These are phyloP conservation scores for Cyanocitta stelleri DNA, from an alignment of 2,113 vertebrate genomes.

Conservation along the genomic window DNA sequence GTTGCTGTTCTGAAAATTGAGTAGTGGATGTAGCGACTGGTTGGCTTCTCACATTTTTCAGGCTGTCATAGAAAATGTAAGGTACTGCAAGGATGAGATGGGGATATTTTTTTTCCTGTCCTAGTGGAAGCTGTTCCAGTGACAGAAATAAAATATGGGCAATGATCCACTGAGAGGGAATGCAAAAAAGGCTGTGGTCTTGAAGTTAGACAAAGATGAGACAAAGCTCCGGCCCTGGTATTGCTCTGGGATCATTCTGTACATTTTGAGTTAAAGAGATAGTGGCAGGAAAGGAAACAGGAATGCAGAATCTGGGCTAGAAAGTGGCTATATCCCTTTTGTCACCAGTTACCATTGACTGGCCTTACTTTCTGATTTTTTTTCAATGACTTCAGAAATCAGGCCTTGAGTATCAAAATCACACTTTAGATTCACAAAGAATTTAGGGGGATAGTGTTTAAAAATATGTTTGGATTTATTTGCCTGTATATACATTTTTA, in stretches of 20 bases:
- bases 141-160: background rate
- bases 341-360: background rate
- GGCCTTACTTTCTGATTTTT: background rate
- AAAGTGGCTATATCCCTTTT: background rate
- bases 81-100: background rate
- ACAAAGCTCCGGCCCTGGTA: background rate
- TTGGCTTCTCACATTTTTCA: background rate
- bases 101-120: background rate
- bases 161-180: background rate
- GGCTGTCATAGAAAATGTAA: background rate
- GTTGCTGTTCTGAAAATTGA: background rate
- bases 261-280: background rate
- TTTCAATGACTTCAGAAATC: background rate
- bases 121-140: background rate
- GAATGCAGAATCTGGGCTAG: background rate
- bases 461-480: background rate
- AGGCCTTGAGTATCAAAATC: background rate
- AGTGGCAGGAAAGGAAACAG: background rate
- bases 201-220: background rate
- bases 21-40: background rate
- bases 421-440: background rate
- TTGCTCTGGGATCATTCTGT: background rate
- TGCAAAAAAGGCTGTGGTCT: background rate
- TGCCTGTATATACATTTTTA: background rate
- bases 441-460: background rate